Evolutionary conservation across 2,888 invertebrate genomes (phyloP), one percentile per base, ranked within the genome.

Genomic region (Pyrgus malvae): DNA sequence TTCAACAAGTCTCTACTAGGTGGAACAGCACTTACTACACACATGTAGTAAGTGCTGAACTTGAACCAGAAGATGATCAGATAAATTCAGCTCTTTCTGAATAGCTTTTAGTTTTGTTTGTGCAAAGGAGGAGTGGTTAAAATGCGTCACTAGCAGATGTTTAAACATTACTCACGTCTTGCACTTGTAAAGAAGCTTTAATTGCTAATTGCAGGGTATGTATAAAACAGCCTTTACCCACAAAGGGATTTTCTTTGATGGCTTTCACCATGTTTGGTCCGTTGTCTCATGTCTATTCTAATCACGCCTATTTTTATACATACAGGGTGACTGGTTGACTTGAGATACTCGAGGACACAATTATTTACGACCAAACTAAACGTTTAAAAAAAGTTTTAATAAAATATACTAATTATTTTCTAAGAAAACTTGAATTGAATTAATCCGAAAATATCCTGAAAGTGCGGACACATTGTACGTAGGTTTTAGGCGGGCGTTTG

Each of bases 221-320:
- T 17, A 35, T 25, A 17, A 44, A 25, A 11, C 37, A 37, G 8
- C 51, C 25, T 33, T 25, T 19, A 45, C 44, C 11, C 21, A 44
- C 27, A 35, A 44, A 23, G 8, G 8, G 27, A 27, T n/a, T 27
- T n/a, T 27, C 27, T n/a, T 27, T 27, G 8, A 27, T 27, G 27
- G 27, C 27, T 27, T 27, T 27, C 27, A 27, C 27, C 27, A 27
- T n/a, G 35, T 42, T 37, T 19, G 41, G 49, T 27, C 41, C 49
- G 29, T 49, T 49, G 14, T 49, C 49, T 49, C 31, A n/a, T n/a
- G n/a, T n/a, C n/a, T n/a, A n/a, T n/a, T n/a, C n/a, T n/a, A n/a
- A n/a, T n/a, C n/a, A n/a, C n/a, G n/a, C n/a, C n/a, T n/a, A n/a
- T n/a, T n/a, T n/a, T n/a, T n/a, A n/a, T n/a, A n/a, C n/a, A n/a